Conservation (phyloP, 2,888 invertebrate species). For the Lasioglossum calceatum region DNA sequence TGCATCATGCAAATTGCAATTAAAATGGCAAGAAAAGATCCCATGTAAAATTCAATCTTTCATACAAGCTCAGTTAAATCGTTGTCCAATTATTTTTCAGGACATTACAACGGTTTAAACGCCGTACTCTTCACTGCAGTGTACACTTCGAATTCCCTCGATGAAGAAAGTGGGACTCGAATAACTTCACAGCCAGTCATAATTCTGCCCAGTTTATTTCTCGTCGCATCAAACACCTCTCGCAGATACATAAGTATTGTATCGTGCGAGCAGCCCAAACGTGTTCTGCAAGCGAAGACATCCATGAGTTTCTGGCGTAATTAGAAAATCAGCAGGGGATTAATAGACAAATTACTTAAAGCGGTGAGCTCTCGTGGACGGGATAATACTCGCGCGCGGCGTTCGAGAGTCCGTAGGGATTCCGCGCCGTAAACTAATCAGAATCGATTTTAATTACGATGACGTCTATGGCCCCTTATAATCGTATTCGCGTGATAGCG, state of each 20-base stretch:
- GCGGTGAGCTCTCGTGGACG: neutral
- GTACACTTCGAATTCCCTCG: neutral
- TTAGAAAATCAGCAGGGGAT: slow-evolving; percentile 4
- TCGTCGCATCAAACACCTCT: neutral
- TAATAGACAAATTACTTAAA: slow-evolving; percentile 15
- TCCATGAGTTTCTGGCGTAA: neutral
- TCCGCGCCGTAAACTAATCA: slow-evolving; percentile 45
- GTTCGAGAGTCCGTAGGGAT: slow-evolving; percentile 18
- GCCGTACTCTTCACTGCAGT: too few relatives aligned
- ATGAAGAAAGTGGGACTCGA: neutral
- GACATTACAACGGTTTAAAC: too few relatives aligned
- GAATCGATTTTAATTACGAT: slow-evolving; percentile 66
- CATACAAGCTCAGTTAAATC: neutral
- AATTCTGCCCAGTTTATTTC: neutral
- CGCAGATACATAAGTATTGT: neutral
- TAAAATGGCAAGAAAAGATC: too few relatives aligned
- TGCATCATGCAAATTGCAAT: too few relatives aligned
- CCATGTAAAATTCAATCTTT: neutral
- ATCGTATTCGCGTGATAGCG: slow-evolving; percentile 47
- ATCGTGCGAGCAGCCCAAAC: neutral
- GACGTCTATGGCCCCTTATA: slow-evolving; percentile 53
- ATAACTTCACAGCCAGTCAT: neutral
- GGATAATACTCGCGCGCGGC: neutral
- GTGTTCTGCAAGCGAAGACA: neutral
- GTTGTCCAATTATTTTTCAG: neutral